Base-by-base conservation (phyloP, 2,797 vertebrate species). In the Notolabrus celidotus region DNA sequence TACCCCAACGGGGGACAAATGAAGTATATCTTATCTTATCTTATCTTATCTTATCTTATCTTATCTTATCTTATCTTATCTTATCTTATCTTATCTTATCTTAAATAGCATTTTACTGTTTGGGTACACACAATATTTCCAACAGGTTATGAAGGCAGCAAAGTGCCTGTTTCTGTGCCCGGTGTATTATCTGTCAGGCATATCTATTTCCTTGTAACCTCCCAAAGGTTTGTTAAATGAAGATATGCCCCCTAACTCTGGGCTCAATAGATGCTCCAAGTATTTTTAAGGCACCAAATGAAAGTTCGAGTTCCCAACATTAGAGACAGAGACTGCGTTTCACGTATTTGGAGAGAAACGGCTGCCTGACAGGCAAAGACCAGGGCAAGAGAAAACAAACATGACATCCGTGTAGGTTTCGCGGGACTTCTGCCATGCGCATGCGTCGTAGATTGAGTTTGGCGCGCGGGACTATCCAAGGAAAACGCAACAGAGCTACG, bases 391-490 rank as follows among this genome's bases (percentile, higher is more conserved):
- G 7, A 3, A 0, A 0, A 4, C 0, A 0, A 4, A 3, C 0
- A 12, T 0, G 2, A 22, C 20, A 0, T 3, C 20, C 2, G 15
- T 17, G 20, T 8, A 1, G 9, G 15, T 69, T 93, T 91, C 87
- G 93, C 92, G 92, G 93, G 82, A 92, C 47, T 84, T 74, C 47
- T 51, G 4, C 3, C 19, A 0, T 10, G 76, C 92, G 90, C 93
- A 90, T 88, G 93, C 93, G 92, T 49, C 0, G 0, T 79, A 3
- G 1, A 0, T 65, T 62, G 38, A 67, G n/a, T 56, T 79, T 36
- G 31, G 76, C 88, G 92, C 94, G 94, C 91, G 87, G 68, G 86
- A 85, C 49, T 0, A 4, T 16, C 45, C 27, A 10, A 39, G 77
- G 41, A 79, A 71, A 34, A 19, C 29, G 20, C 2, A 5, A 3